Base-by-base conservation (phyloP, 1,140 invertebrate genomes). In the Polypedilum vanderplanki region DNA sequence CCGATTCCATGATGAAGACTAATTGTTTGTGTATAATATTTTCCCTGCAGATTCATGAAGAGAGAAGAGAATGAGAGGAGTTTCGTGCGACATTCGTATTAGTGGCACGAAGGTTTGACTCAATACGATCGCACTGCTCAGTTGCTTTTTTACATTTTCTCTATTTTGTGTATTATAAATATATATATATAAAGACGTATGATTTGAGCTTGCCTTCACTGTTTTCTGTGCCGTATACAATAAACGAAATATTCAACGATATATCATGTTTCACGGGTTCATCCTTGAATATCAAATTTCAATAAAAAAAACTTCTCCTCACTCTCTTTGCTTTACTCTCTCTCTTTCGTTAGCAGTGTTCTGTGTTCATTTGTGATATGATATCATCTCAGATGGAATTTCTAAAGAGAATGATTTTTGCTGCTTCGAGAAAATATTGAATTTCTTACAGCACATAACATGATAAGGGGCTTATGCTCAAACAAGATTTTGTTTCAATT, bases 281-380 rank as follows among this genome's bases (percentile, higher is more conserved):
- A 70, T 70, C 65, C 65, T 70, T 70, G 65, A 70, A 18, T 70
- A 70, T 70, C 65, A 70, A 70, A 70, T 70, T 70, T 18, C 65
- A 18, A 70, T 22, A 70, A 70, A 18, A 70, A 70, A 57, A 57
- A n/a, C n/a, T 57, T 57, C 10, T 57, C 9, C n/a, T 57, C 46
- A n/a, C 24, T 33, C 24, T 33, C 24, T 33, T 5, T 33, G 10
- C 10, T 57, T 20, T 15, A n/a, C 17, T 67, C n/a, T 67, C 7
- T 18, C 64, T 67, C 12, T 46, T 41, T 46, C 15, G 2, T 2
- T 46, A 1, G 41, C 41, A 46, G 8, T 46, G 24, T 33, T 57
- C 46, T 17, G n/a, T 57, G 46, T 57, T 57, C 46, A 57, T 57
- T 57, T 57, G 46, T 17, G 46, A 57, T 57, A 57, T 57, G 46